Evolutionary conservation across 2,888 invertebrate species (phyloP).

Genomic region (Erebia aethiops): DNA sequence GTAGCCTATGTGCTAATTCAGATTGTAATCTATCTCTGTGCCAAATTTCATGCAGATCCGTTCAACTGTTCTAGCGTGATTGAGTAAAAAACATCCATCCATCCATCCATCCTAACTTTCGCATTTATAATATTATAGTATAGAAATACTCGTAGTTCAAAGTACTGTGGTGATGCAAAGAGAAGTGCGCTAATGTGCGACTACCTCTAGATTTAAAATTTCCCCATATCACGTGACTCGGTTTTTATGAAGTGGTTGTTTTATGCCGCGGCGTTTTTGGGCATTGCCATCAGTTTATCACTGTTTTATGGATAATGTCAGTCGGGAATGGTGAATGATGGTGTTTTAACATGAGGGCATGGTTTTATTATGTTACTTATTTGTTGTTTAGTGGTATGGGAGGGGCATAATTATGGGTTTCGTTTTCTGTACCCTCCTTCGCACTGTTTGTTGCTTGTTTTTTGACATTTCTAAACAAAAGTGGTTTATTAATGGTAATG

Average conservation of each 20-base stretch:
- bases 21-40: no score
- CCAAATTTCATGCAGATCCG: no score
- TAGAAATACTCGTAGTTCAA: background rate
- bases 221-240: conserved; percentile 40
- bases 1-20: no score
- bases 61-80: no score
- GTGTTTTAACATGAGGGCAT: conserved; percentile 22
- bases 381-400: conserved; percentile 19
- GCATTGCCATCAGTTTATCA: conserved; percentile 34
- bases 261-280: conserved; percentile 36
- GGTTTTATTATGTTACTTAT: conserved; percentile 21
- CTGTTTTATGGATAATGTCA: conserved; percentile 32
- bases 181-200: background rate
- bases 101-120: no score
- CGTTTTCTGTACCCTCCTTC: background rate
- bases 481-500: background rate
- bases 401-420: conserved; percentile 20
- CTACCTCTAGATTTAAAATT: conserved; percentile 21
- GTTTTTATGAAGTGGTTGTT: conserved; percentile 43
- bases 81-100: no score
- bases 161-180: background rate
- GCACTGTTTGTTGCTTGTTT: background rate
- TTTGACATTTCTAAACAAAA: background rate
- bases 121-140: no score
- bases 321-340: conserved; percentile 27